Evolutionary conservation across 53 echinoderm and acorn worm species (phyloP), one percentile per base, ranked within the genome.

Genomic region (Henricia sp.): DNA sequence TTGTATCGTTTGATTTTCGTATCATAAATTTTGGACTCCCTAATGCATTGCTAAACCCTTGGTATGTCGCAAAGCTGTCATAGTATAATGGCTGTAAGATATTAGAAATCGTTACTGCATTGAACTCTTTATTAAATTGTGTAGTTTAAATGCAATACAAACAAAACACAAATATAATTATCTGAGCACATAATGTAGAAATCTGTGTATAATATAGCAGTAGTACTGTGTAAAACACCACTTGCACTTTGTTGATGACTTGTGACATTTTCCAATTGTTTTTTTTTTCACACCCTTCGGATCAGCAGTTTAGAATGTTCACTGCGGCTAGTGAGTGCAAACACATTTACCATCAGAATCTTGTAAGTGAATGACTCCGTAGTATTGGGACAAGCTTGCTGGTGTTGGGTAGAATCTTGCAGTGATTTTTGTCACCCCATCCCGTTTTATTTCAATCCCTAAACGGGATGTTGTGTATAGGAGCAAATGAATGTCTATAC

Each of bases 281-380:
- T 73, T 80, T 43, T 43, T 30, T 64, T 62, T 80, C 80, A 80
- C 65, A 80, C 65, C 80, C 21, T 63, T 20, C 64, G 80, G 80
- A 80, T 32, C 27, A 64, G 64, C 80, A 80, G 80, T 80, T 80
- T 80, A 80, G 80, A 80, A 80, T 62, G 80, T 62, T 43, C 34
- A 80, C 80, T 43, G 35, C 28, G 80, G 80, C 80, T 50, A 43
- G 80, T 80, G 80, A 46, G 64, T 80, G 80, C 64, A 44, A 48
- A 62, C 80, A 54, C n/a, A n/a, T 36, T 73, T 29, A 52, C 34
- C 73, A 73, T 35, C 73, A 80, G 20, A 80, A 80, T 50, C 80
- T 36, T 63, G 80, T 80, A 80, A 80, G 80, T 80, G 80, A 63
- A 46, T 29, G 30, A 17, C 32, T 50, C 29, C 10, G 24, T 44